Base-by-base conservation (phyloP, 2,888 invertebrate species). In the Dimorphilus gyrociliatus region DNA sequence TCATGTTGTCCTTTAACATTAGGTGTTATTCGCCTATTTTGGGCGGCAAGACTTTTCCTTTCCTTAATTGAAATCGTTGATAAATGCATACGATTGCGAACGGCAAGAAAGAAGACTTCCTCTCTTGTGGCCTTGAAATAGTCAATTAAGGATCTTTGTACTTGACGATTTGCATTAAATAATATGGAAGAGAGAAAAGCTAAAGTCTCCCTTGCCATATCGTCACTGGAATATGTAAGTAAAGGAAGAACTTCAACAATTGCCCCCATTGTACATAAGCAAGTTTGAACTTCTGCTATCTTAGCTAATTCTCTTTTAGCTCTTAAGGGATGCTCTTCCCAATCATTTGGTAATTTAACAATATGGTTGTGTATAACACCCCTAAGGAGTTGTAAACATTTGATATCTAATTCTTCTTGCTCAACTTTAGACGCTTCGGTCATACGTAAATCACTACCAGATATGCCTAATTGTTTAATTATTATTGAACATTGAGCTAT, bases 41-140 rank as follows among this genome's bases (percentile, higher is more conserved):
- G n/a, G n/a, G n/a, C n/a, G n/a, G n/a, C n/a, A n/a, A n/a, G n/a
- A n/a, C 30, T 50, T 39, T 41, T 56, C 59, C 53, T 55, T 42
- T 61, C 61, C 40, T 61, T 61, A 33, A 62, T 56, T 12, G 57
- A 53, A 30, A 54, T 53, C 4, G 55, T 55, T 21, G 60, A 58
- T 8, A 60, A 37, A 17, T 55, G 51, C 50, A 61, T 55, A 32
- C 60, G 37, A 33, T 55, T 53, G 28, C 58, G 33, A 7, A 61
- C 54, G 3, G 58, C 59, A 46, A 55, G 53, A 45, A 61, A 61
- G 40, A 61, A 61, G 6, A 58, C 56, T 32, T 61, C 61, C 30
- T 61, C 60, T 25, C 55, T 35, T 2, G 60, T 60, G 8, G 54
- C 50, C 37, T 53, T 41, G 37, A 61, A 61, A 38, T 61, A 61